phyloP scores from a whole-genome alignment of 2,113 vertebrate species.

The Neoarius graeffei region DNA sequence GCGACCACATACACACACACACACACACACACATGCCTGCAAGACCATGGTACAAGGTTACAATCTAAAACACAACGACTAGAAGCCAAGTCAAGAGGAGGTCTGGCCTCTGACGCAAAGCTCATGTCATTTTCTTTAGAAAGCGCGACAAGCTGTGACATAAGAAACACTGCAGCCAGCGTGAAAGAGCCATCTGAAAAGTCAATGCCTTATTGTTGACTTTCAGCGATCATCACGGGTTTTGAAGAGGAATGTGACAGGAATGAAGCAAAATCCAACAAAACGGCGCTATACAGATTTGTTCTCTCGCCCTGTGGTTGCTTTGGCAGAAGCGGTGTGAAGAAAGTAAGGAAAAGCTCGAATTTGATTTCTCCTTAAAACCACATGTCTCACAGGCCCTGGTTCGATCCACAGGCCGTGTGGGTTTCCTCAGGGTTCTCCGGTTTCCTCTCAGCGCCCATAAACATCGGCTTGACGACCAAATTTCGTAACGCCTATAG shows the following conservation, averaged over 20 bases:
- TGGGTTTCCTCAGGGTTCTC: background rate
- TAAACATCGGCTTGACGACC: background rate
- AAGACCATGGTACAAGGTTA: constrained; percentile 49
- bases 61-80: constrained; percentile 45
- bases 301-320: background rate
- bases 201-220: constrained; percentile 44
- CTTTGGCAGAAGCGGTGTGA: background rate
- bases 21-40: constrained; percentile 35
- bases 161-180: constrained; percentile 36
- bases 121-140: constrained; percentile 51
- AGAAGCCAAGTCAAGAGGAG: constrained; percentile 51
- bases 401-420: background rate
- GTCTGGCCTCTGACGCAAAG: constrained; percentile 55
- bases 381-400: background rate
- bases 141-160: constrained; percentile 43
- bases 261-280: constrained; percentile 11
- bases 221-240: constrained; percentile 26
- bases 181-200: constrained; percentile 40
- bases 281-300: background rate
- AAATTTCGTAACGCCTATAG: no score
- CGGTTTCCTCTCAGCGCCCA: background rate
- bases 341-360: background rate
- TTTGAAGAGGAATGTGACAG: background rate
- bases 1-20: constrained; percentile 23
- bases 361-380: no score